Conservation (phyloP, 2,888 invertebrate genomes). For the Melieria picta region DNA sequence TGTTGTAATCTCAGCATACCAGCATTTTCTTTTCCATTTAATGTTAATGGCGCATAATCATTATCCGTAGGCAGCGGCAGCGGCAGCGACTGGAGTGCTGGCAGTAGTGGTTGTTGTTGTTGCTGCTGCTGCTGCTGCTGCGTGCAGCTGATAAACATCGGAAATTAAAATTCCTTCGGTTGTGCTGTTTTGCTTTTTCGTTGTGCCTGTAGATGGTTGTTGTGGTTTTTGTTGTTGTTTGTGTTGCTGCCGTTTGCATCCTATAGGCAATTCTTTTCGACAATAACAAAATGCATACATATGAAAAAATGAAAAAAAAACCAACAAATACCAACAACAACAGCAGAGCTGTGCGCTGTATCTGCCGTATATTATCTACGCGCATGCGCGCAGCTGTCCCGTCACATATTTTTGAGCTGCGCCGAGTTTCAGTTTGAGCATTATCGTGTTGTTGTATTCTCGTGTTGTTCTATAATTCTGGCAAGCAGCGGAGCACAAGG, state of each 20-base stretch:
- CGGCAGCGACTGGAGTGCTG: slow-evolving; percentile 36
- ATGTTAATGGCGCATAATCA: slow-evolving; percentile 31
- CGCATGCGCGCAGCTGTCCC: not conserved
- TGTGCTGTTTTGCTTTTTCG: slow-evolving; percentile 45
- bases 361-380: not conserved
- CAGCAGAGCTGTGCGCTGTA: no score
- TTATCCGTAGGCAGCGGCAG: slow-evolving; percentile 30
- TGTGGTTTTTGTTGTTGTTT: slow-evolving; percentile 10
- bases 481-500: no score
- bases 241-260: not conserved
- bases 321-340: no score
- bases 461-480: no score
- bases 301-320: no score
- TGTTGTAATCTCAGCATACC: slow-evolving; percentile 24
- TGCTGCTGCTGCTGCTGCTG: slow-evolving; percentile 22
- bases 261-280: no score
- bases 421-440: no score
- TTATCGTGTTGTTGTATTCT: no score
- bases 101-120: slow-evolving; percentile 18
- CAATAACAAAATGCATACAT: no score
- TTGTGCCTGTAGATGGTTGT: slow-evolving; percentile 4
- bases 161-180: slow-evolving; percentile 62
- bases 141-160: slow-evolving; percentile 53
- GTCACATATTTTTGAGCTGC: not conserved
- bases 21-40: slow-evolving; percentile 28